Percentiles rank a stretch among this genome's conserved stretches.
These are phyloP conservation scores for Plutomurus gul DNA, from an alignment of 1,140 invertebrate genomes.

Conservation along the genomic window DNA sequence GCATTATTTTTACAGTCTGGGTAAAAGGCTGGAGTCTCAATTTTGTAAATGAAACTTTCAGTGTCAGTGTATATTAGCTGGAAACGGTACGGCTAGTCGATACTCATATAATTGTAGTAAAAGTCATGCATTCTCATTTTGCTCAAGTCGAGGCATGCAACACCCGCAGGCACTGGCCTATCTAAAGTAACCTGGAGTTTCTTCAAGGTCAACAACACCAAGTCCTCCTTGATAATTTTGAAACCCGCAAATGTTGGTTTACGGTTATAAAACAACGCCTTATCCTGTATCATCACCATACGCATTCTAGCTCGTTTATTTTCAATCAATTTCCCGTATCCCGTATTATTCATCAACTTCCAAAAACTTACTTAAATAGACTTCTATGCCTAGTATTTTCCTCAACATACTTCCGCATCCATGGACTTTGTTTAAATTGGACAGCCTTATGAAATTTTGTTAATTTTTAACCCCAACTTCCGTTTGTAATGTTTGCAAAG, in stretches of 20 bases:
- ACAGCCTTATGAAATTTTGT: neutral
- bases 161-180: conserved; percentile 11
- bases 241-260: neutral
- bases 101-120: conserved; percentile 5
- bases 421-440: neutral
- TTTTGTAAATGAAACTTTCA: conserved; percentile 4
- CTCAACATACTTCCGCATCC: conserved; percentile 32
- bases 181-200: neutral
- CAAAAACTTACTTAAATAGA: conserved; percentile 54
- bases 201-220: neutral
- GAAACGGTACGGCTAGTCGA: neutral
- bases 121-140: conserved; percentile 5
- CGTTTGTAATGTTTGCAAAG: neutral
- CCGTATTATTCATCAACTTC: conserved; percentile 54
- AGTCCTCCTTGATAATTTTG: neutral
- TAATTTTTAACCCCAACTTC: neutral
- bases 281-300: neutral
- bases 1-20: neutral
- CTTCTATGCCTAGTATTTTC: neutral
- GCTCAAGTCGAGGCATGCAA: neutral
- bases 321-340: conserved; percentile 54
- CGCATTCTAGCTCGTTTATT: conserved; percentile 49
- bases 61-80: conserved; percentile 30
- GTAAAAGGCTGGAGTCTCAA: neutral
- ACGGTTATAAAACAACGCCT: neutral